A percentile compares a stretch with the other conserved stretches of the same genome.
These are phyloP conservation scores for Diarsia brunnea DNA, from an alignment of 2,888 invertebrate genomes.

Conservation along the genomic window DNA sequence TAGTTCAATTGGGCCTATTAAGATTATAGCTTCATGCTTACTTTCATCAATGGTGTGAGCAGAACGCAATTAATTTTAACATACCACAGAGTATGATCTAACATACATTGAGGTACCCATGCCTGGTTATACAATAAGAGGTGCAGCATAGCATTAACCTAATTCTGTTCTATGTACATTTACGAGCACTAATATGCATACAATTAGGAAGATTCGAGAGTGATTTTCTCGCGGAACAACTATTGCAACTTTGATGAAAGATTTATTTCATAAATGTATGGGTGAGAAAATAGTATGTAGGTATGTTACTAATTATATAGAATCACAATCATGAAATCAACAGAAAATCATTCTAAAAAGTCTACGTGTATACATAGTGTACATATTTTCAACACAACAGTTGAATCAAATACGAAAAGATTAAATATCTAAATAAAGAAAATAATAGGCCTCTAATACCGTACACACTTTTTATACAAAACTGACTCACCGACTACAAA, in stretches of 20 bases:
- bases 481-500: conserved; percentile 34
- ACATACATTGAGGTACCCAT: neutral
- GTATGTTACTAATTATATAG: no score
- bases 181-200: no score
- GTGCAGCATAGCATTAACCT: neutral
- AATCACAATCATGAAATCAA: no score
- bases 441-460: conserved; percentile 14
- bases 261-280: no score
- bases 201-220: no score
- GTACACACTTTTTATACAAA: conserved; percentile 31
- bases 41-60: conserved; percentile 29
- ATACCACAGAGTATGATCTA: conserved; percentile 21
- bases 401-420: neutral
- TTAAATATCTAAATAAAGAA: neutral
- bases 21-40: conserved; percentile 41
- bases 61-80: conserved; percentile 34
- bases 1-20: conserved; percentile 11
- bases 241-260: no score
- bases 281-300: no score
- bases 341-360: no score
- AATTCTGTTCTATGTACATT: neutral
- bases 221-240: no score
- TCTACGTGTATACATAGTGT: no score
- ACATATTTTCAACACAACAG: neutral
- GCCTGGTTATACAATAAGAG: conserved; percentile 6